These are phyloP conservation scores for Cebus imitator DNA, from an alignment of 2,113 vertebrate genomes.

Conservation along the genomic window DNA sequence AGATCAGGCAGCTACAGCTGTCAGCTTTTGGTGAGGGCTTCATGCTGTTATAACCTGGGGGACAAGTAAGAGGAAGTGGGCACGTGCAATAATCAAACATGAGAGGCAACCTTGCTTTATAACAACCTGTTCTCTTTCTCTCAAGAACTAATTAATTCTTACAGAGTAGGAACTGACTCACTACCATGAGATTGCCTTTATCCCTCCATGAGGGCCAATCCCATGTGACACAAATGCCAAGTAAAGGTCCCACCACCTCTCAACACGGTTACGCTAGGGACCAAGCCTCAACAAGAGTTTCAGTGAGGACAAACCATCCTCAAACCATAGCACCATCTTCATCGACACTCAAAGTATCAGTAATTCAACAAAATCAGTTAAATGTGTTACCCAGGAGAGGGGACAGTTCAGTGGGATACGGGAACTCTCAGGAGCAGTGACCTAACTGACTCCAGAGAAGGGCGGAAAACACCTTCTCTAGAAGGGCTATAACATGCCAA, in stretches of 20 bases:
- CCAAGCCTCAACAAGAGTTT: neutral
- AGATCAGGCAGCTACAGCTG: neutral
- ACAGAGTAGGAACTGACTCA: neutral
- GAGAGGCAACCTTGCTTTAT: neutral
- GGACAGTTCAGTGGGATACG: neutral
- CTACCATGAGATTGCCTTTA: neutral
- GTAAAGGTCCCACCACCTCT: neutral
- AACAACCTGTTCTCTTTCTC: neutral
- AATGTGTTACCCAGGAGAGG: neutral
- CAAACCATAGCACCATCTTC: neutral
- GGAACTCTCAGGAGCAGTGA: neutral
- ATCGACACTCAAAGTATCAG: constrained; percentile 51
- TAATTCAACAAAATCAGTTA: constrained; percentile 53
- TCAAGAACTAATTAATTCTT: neutral
- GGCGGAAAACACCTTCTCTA: constrained; percentile 51
- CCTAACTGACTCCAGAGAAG: constrained; percentile 59
- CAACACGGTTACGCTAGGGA: neutral
- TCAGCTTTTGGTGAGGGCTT: neutral
- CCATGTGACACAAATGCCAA: neutral
- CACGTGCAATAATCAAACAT: neutral
- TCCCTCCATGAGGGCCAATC: neutral
- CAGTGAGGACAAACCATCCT: neutral
- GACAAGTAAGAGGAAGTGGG: neutral
- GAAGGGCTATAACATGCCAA: constrained; percentile 80
- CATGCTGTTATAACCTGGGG: neutral